phyloP scores from a whole-genome alignment of 37 sponge, comb jelly and placozoan genomes.

The Lycopodina hypogea region DNA sequence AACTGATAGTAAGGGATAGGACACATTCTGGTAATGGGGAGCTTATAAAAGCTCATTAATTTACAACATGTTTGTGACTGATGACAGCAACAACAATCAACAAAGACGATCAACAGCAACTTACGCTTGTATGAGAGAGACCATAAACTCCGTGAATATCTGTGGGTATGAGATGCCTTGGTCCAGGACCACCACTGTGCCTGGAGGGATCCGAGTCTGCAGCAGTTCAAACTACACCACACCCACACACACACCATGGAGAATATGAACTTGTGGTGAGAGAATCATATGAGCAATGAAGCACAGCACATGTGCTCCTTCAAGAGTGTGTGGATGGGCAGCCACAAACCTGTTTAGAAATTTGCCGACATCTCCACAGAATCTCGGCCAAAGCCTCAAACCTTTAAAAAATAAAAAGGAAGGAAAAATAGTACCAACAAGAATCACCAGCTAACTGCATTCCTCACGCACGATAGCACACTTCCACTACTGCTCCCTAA shows the following conservation, averaged over 20 bases:
- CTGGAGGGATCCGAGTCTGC: constrained; percentile 14
- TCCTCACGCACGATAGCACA: not conserved
- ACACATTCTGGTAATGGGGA: no score
- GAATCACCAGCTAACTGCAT: not conserved
- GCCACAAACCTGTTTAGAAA: constrained; percentile 58
- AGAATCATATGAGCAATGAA: no score
- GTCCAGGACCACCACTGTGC: constrained; percentile 5
- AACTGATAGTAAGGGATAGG: no score
- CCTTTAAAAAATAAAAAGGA: constrained; percentile 17
- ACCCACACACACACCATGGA: not conserved
- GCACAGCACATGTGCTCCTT: no score
- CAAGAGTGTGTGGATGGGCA: not conserved
- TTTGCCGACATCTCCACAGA: constrained; percentile 66
- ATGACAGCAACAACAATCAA: no score
- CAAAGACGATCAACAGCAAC: constrained; percentile 22
- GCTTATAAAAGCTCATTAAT: no score
- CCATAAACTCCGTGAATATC: constrained; percentile 39
- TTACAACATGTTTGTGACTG: no score
- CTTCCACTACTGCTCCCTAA: not conserved
- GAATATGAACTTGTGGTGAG: no score
- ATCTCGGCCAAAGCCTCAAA: constrained; percentile 82
- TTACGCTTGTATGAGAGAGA: constrained; percentile 47
- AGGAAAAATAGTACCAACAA: not conserved
- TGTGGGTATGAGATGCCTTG: constrained; percentile 25
- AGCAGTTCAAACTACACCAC: constrained; percentile 24